phyloP scores from a whole-genome alignment of 1,140 invertebrate species.

The Drosophila tropicalis region DNA sequence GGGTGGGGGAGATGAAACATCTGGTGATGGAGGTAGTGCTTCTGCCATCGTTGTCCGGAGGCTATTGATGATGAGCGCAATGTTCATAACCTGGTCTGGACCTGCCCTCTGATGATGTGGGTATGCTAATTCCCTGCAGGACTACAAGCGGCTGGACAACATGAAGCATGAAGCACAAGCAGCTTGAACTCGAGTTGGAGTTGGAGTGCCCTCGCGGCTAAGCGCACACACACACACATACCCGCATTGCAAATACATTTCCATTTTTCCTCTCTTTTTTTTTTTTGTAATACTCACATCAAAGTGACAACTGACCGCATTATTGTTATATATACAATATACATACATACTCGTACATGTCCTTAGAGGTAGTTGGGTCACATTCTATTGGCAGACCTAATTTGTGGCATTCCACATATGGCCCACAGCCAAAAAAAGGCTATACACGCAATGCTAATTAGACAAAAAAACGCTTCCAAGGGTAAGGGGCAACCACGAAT shows the following conservation, averaged over 20 bases:
- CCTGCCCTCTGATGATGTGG: conserved; percentile 8
- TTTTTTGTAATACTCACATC: conserved; percentile 35
- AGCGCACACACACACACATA: conserved; percentile 53
- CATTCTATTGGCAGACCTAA: conserved; percentile 34
- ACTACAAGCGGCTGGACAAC: conserved; percentile 37
- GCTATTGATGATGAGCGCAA: conserved; percentile 64
- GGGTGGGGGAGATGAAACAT: neutral
- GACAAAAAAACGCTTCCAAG: conserved; percentile 46
- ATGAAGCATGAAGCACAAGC: conserved; percentile 12
- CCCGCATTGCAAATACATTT: too few relatives aligned
- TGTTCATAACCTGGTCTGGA: conserved; percentile 68
- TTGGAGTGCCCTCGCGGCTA: conserved; percentile 56
- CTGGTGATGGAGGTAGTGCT: conserved; percentile 19
- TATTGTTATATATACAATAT: conserved; percentile 40
- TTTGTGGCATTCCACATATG: conserved; percentile 45
- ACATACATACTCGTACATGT: neutral
- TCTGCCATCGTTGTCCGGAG: conserved; percentile 44
- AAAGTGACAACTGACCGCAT: conserved; percentile 74
- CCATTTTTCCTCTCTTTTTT: conserved; percentile 11
- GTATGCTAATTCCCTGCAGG: conserved; percentile 77
- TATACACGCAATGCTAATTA: conserved; percentile 73
- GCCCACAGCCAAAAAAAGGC: conserved; percentile 64
- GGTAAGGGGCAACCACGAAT: conserved; percentile 8
- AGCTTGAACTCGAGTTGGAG: conserved; percentile 12
- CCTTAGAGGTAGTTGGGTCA: neutral